Percentiles rank a stretch among this genome's conserved stretches.
Conservation (phyloP, 2,113 vertebrate species). For the Hippocampus abdominalis region DNA sequence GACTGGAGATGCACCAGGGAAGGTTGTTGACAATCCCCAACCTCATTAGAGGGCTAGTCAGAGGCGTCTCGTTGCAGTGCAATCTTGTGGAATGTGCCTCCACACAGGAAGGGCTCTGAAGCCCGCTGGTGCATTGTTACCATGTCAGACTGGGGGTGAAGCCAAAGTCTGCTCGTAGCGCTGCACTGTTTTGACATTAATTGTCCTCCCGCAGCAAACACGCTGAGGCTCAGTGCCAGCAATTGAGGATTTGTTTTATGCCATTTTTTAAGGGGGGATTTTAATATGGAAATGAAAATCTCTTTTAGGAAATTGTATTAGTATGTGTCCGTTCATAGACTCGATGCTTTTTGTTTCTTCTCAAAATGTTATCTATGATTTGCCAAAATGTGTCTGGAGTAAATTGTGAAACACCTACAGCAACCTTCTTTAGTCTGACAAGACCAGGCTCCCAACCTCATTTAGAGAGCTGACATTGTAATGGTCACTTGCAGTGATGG, state of each 20-base stretch:
- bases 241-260: constrained; percentile 7
- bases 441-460: no score
- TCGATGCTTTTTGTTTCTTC: no score
- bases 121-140: constrained; percentile 57
- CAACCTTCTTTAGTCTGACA: no score
- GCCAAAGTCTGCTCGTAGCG: constrained; percentile 45
- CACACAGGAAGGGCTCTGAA: constrained; percentile 53
- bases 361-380: no score
- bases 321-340: not conserved
- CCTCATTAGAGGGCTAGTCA: constrained; percentile 74
- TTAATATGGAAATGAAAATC: not conserved
- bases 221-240: constrained; percentile 20
- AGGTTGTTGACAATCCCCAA: constrained; percentile 72
- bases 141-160: constrained; percentile 51
- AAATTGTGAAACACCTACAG: no score
- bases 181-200: constrained; percentile 72
- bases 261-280: not conserved
- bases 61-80: constrained; percentile 57
- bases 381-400: no score
- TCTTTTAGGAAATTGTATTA: not conserved
- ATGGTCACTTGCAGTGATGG: no score
- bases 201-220: constrained; percentile 59
- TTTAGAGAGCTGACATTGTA: no score
- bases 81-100: constrained; percentile 71
- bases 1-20: constrained; percentile 39